phyloP scores from a whole-genome alignment of 2,797 vertebrate genomes.

The Poecilia velifera region DNA sequence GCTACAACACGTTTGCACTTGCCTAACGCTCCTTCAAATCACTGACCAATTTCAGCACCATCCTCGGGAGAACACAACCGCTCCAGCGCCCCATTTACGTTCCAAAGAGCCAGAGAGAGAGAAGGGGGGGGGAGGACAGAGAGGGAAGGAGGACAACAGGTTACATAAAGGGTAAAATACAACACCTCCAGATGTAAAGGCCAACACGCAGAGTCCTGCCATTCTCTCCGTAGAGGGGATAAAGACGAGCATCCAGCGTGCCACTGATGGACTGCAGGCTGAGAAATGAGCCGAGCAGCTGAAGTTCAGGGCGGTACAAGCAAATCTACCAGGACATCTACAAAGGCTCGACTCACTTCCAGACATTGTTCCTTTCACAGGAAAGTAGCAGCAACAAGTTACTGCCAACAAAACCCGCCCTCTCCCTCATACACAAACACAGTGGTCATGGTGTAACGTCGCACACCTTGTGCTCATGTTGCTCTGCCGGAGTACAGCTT shows the following conservation, averaged over 20 bases:
- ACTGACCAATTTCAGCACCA: conserved; percentile 55
- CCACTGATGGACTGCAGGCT: conserved; percentile 11
- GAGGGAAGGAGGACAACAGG: conserved; percentile 6
- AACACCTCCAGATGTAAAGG: conserved; percentile 68
- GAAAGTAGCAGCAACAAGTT: conserved; percentile 57
- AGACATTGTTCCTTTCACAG: conserved; percentile 78
- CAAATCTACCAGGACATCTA: conserved; percentile 53
- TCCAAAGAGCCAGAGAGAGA: conserved; percentile 28
- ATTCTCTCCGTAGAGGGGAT: conserved; percentile 46
- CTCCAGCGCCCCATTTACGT: conserved; percentile 55
- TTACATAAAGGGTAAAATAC: conserved; percentile 43
- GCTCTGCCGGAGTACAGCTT: neutral
- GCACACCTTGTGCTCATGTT: neutral
- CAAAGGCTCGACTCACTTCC: conserved; percentile 77
- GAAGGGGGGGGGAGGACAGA: conserved; percentile 11
- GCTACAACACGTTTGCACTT: conserved; percentile 21
- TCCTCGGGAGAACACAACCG: conserved; percentile 30
- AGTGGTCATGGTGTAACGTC: neutral
- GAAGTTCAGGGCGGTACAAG: conserved; percentile 48
- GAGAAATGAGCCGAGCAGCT: conserved; percentile 19
- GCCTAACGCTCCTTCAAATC: conserved; percentile 41
- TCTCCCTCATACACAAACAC: conserved; percentile 21
- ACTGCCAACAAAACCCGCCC: conserved; percentile 36
- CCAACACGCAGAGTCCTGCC: conserved; percentile 68
- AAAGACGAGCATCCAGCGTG: conserved; percentile 19